A percentile compares a stretch with the other conserved stretches of the same genome.
These are phyloP conservation scores for Lutraria lutraria DNA, from an alignment of 2,888 invertebrate genomes.

Conservation along the genomic window DNA sequence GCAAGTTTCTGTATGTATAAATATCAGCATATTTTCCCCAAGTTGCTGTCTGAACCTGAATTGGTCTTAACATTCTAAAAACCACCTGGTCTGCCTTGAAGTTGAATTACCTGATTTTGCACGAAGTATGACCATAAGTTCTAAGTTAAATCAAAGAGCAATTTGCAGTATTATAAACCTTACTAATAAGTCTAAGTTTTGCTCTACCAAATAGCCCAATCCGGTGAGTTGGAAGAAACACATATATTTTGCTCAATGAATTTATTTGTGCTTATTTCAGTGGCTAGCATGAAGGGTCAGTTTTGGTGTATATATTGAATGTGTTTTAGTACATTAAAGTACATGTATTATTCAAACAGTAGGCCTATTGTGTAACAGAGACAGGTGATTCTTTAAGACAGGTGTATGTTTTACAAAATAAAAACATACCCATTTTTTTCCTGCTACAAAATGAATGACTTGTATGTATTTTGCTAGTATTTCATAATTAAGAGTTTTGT, in stretches of 20 bases:
- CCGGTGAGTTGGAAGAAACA: neutral
- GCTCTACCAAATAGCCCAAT: neutral
- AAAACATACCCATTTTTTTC: too few species aligned
- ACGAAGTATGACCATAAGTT: neutral
- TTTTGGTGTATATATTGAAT: constrained; percentile 30
- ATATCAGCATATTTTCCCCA: neutral
- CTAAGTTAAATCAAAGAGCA: neutral
- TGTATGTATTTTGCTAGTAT: too few species aligned
- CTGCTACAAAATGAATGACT: too few species aligned
- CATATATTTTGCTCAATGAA: neutral
- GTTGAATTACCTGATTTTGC: neutral
- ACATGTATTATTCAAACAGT: neutral
- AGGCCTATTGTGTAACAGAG: neutral
- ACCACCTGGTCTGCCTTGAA: too few species aligned
- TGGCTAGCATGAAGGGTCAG: constrained; percentile 69
- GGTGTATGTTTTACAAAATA: neutral
- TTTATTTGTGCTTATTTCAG: constrained; percentile 51
- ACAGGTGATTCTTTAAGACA: neutral
- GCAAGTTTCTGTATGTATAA: neutral
- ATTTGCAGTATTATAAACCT: neutral
- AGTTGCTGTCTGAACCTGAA: neutral
- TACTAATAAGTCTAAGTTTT: neutral
- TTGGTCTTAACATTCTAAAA: neutral
- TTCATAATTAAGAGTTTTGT: too few species aligned
- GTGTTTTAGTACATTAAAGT: constrained; percentile 5